Percentiles rank a stretch among this genome's conserved stretches.
Evolutionary conservation across 2,888 invertebrate species (phyloP).

Genomic region (Heliconius aoede): DNA sequence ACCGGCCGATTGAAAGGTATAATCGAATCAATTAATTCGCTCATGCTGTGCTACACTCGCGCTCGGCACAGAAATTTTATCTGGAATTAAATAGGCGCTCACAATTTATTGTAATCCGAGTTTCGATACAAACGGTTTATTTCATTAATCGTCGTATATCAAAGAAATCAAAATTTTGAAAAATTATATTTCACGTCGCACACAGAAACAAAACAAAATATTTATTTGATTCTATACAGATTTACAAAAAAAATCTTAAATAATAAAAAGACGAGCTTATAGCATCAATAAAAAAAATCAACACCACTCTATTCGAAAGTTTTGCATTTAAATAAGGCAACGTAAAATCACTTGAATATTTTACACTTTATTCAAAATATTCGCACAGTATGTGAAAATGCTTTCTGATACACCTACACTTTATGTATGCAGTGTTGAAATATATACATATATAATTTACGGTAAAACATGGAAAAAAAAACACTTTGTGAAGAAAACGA

Average conservation of each 20-base stretch:
- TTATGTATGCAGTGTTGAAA: neutral
- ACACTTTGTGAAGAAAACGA: too few relatives aligned
- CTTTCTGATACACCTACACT: slow-evolving; percentile 1
- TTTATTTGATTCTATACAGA: too few relatives aligned
- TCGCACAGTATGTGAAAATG: neutral
- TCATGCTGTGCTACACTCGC: slow-evolving; percentile 53
- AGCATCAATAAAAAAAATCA: slow-evolving; percentile 40
- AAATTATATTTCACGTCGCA: too few relatives aligned
- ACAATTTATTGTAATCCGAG: slow-evolving; percentile 15
- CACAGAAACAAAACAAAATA: too few relatives aligned
- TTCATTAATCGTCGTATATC: neutral
- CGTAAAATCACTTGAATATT: slow-evolving; percentile 49
- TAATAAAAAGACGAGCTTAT: neutral
- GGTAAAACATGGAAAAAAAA: too few relatives aligned
- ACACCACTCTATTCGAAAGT: slow-evolving; percentile 50
- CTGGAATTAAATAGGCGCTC: slow-evolving; percentile 14
- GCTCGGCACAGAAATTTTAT: slow-evolving; percentile 15
- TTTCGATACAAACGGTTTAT: slow-evolving; percentile 11
- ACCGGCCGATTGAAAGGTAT: slow-evolving; percentile 66
- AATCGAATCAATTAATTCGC: slow-evolving; percentile 77
- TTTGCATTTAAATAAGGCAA: slow-evolving; percentile 54
- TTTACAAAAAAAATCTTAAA: too few relatives aligned
- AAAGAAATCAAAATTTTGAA: neutral
- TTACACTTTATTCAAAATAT: slow-evolving; percentile 31
- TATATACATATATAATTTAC: neutral